Evolutionary conservation across 2,113 vertebrate genomes (phyloP), one percentile per base, ranked within the genome.

Genomic region (Lasiurus borealis): DNA sequence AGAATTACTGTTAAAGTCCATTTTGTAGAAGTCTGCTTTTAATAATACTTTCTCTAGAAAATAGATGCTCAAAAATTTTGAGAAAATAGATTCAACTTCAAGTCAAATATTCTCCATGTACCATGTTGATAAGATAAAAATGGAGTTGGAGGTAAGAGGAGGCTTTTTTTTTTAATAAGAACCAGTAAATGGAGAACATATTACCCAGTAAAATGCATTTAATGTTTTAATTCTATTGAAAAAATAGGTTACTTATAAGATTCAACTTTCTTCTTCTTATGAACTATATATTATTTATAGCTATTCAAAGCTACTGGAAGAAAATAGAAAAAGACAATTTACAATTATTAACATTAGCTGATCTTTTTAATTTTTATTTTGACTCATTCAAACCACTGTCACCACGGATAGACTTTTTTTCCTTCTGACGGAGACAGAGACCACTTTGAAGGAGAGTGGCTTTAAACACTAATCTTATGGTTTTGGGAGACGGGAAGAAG

Each of bases 11-110:
- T 52, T 95, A 87, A 95, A 91, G 66, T 90, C 75, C 62, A 68
- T 71, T 91, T 94, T 94, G 68, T 36, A 88, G 54, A 96, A 77
- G 16, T 96, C 85, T 97, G 93, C 57, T 96, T 97, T 96, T 87
- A 97, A 95, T 94, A 95, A 96, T 92, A 90, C 54, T 88, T 89
- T 93, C 76, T 78, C 86, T 72, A 92, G 88, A 95, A 95, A 89
- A 80, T 78, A 93, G 62, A 87, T 52, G 66, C 46, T 87, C 82
- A 84, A 69, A 92, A 76, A 89, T 75, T 13, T 73, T 90, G 66
- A 88, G 72, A 96, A 88, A 80, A 96, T 76, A 90, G 82, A 71
- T 97, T 92, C 52, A 89, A 18, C 50, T 71, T 95, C 94, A 83
- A 89, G 66, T 77, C 19, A 95, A 77, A 94, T 84, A 88, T 83